Percentiles rank a stretch among this genome's conserved stretches.
These are phyloP conservation scores for Psilopsiagon aymara DNA, from an alignment of 2,113 vertebrate species.

Conservation along the genomic window DNA sequence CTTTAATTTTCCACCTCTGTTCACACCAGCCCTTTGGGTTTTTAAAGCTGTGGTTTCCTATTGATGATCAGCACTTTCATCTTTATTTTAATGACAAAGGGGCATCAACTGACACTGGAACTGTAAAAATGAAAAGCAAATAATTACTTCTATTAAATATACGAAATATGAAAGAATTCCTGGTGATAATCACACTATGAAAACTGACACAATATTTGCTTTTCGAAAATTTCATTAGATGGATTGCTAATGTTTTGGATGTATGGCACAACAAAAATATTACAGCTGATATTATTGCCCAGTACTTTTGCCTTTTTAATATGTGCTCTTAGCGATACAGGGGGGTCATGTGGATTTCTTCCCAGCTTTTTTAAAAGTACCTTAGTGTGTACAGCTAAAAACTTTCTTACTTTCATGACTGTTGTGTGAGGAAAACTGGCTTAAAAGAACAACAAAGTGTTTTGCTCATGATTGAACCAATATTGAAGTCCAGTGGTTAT, in stretches of 20 bases:
- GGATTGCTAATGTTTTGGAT: conserved; percentile 47
- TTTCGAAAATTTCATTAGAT: conserved; percentile 60
- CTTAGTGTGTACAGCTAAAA: conserved; percentile 54
- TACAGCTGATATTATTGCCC: conserved; percentile 10
- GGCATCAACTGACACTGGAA: conserved; percentile 86
- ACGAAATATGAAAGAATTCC: conserved; percentile 76
- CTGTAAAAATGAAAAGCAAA: conserved; percentile 86
- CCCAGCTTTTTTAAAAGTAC: conserved; percentile 25
- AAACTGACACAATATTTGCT: conserved; percentile 75
- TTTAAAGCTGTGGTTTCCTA: conserved; percentile 90
- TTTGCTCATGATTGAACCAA: conserved; percentile 83
- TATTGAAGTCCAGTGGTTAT: conserved; percentile 93
- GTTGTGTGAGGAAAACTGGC: conserved; percentile 37
- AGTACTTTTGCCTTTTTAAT: conserved; percentile 28
- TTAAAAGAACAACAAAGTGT: conserved; percentile 78
- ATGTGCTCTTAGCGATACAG: not conserved
- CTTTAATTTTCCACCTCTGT: conserved; percentile 99
- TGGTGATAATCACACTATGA: conserved; percentile 65
- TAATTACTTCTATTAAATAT: conserved; percentile 88
- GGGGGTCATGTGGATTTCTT: not conserved
- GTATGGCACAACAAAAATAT: conserved; percentile 13
- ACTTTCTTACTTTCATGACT: conserved; percentile 67
- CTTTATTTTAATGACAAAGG: conserved; percentile 91
- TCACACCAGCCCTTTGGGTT: conserved; percentile 95
- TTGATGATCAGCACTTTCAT: conserved; percentile 98